Base-by-base conservation (phyloP, 1,140 invertebrate species). In the Nixonia krombeini region DNA sequence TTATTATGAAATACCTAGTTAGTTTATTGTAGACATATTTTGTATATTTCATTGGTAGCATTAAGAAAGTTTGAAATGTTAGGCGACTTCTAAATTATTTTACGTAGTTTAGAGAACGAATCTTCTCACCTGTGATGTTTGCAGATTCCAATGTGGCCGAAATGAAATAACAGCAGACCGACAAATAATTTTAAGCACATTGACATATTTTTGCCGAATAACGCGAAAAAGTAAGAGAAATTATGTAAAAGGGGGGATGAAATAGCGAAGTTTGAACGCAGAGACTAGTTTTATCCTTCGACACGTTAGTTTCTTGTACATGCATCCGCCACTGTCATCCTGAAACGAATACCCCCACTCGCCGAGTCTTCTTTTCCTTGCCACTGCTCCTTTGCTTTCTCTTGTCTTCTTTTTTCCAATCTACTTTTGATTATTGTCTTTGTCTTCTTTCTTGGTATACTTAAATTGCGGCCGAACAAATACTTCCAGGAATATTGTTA, bases 391-490 rank as follows among this genome's bases (percentile, higher is more conserved):
- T 46, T 52, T 45, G 66, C 64, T 25, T 18, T 51, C 47, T 52
- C 44, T 65, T 16, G 10, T 61, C 38, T 55, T 44, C 44, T 64
- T 72, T 52, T 63, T 70, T 63, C 63, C 58, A 56, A 67, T 44
- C 57, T 46, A 10, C 23, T 26, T 37, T 45, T 45, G 47, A 68
- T 51, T 37, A 52, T 49, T 63, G 29, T 75, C 71, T 77, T 68
- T 63, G 58, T 74, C 62, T 69, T 67, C 46, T 50, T 81, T 79
- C 79, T 69, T 41, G 56, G 78, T 77, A 81, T 63, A 51, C 70
- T 73, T 49, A 67, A 72, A 70, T 69, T 74, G 71, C 69, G 73
- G 64, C 71, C 64, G 53, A 74, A 71, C 70, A 76, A 79, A 79
- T 64, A 53, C 42, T 80, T 79, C 79, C 41, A 26, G 56, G 79